Percentiles rank a stretch among this genome's conserved stretches.
Conservation (phyloP, 2,888 invertebrate species). For the Zootermopsis nevadensis region DNA sequence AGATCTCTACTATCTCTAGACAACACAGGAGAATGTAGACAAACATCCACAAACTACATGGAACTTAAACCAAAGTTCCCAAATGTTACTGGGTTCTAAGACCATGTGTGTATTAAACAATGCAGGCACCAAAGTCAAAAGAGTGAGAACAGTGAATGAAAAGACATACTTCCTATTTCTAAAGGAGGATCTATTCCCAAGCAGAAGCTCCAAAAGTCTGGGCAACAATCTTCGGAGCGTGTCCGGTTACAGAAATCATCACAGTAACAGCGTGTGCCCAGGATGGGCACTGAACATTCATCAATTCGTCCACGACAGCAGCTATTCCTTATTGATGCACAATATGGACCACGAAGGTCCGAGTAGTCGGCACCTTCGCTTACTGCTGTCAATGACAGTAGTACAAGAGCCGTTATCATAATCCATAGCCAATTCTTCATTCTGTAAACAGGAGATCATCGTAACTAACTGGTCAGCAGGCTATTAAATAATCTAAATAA, state of each 20-base stretch:
- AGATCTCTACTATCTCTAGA: too few species aligned
- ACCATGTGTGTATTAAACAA: too few species aligned
- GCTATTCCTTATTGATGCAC: conserved; percentile 61
- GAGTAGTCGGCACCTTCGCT: conserved; percentile 47
- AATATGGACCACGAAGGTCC: conserved; percentile 67
- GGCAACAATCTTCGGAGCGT: conserved; percentile 87
- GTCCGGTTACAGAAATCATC: conserved; percentile 90
- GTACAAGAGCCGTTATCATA: conserved; percentile 7
- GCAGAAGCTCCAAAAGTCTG: conserved; percentile 86
- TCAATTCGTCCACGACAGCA: conserved; percentile 85
- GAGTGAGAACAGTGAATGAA: background rate
- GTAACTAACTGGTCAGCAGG: too few species aligned
- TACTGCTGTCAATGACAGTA: conserved; percentile 32
- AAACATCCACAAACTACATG: too few species aligned
- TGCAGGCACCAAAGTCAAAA: too few species aligned
- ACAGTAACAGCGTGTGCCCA: conserved; percentile 92
- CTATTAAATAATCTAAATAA: too few species aligned
- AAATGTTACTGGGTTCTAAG: too few species aligned
- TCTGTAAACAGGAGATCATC: background rate
- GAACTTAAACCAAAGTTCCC: too few species aligned
- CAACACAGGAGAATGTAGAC: too few species aligned
- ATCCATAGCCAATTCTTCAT: background rate
- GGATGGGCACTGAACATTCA: conserved; percentile 82
- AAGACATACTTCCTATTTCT: conserved; percentile 32
- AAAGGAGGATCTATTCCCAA: conserved; percentile 61